Conservation (phyloP, 1,140 invertebrate species). For the Hypsibius dujardini region DNA sequence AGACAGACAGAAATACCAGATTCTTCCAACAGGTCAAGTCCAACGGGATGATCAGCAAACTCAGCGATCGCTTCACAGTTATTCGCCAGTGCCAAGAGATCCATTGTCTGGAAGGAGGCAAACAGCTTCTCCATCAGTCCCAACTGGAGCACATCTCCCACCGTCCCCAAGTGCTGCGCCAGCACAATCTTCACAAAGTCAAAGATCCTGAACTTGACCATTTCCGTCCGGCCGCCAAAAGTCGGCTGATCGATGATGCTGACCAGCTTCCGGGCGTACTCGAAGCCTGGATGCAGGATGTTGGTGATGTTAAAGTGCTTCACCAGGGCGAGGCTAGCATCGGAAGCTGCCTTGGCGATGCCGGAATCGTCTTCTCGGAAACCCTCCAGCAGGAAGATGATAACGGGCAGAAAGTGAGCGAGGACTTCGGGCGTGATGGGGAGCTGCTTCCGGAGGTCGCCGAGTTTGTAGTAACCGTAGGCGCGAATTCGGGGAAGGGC, state of each 20-base stretch:
- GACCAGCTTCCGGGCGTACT: not conserved
- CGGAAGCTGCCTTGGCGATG: not conserved
- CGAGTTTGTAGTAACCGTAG: conserved; percentile 1
- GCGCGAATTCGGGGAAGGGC: not conserved
- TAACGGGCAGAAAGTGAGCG: not conserved
- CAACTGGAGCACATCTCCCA: not conserved
- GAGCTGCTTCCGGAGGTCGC: not conserved
- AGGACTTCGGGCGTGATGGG: not conserved
- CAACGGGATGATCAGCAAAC: not conserved
- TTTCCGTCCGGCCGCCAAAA: not conserved
- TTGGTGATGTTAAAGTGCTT: conserved; percentile 12
- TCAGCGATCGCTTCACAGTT: not conserved
- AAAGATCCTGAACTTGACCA: not conserved
- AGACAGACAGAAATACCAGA: not conserved
- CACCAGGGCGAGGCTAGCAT: not conserved
- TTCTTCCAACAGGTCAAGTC: not conserved
- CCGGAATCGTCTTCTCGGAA: not conserved
- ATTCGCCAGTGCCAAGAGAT: not conserved
- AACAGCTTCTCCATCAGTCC: conserved; percentile 2
- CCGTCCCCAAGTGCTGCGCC: not conserved
- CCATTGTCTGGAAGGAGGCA: not conserved
- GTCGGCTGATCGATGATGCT: not conserved
- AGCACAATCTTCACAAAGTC: not conserved
- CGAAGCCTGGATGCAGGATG: not conserved
- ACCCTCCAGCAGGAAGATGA: not conserved